Conservation (phyloP, 2,797 vertebrate species). For the Myotis myotis region DNA sequence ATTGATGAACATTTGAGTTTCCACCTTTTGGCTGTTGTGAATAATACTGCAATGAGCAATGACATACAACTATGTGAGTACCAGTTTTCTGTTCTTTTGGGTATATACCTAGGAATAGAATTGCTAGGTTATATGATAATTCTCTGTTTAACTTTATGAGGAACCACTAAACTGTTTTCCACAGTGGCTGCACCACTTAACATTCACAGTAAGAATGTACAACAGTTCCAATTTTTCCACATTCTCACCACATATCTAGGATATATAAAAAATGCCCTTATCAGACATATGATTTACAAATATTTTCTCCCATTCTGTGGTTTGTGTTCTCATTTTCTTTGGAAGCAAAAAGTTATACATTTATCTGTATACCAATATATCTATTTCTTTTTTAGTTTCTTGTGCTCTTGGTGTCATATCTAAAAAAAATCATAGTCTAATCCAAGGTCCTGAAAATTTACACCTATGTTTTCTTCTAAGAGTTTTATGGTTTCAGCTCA, state of each 20-base stretch:
- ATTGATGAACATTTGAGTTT: neutral
- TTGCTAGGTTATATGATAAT: neutral
- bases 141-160: neutral
- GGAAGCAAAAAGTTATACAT: neutral
- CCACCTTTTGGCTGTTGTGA: neutral
- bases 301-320: neutral
- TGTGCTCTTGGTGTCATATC: neutral
- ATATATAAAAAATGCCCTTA: neutral
- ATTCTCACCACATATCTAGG: neutral
- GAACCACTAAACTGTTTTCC: neutral
- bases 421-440: neutral
- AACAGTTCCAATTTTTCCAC: neutral
- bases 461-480: neutral
- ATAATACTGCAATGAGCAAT: neutral
- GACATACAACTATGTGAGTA: neutral
- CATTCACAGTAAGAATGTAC: neutral
- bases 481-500: neutral
- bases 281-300: neutral
- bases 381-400: neutral
- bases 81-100: neutral
- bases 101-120: neutral
- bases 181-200: neutral
- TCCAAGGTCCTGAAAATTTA: neutral
- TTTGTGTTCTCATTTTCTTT: conserved; percentile 16
- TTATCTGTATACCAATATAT: neutral